Base-by-base conservation (phyloP, 1,140 invertebrate species). In the Cyphomyrmex costatus region DNA sequence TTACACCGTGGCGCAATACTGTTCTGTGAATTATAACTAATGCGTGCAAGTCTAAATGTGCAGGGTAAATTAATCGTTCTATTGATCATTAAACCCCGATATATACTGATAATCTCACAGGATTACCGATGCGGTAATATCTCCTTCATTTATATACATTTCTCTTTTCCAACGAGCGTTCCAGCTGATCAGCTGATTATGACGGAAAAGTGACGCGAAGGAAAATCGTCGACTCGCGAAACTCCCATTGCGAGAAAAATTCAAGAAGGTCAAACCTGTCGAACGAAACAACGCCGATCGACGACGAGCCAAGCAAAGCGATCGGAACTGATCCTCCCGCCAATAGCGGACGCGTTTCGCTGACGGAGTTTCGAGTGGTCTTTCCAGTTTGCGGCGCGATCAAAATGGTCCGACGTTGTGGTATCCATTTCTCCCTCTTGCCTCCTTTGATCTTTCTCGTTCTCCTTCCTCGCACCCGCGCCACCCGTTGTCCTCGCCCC, bases 331-430 rank as follows among this genome's bases (percentile, higher is more conserved):
- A 66, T 56, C 12, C 30, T 30, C 27, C 27, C 56, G 56, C 80
- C 70, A 27, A 85, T 77, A 63, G 42, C 42, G 58, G 27, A 76
- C 53, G 73, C 58, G 63, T 82, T 68, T 68, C 63, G 61, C 63
- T 33, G 51, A 78, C 46, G 63, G 74, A 86, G 63, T 77, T 86
- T 86, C 84, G 84, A 86, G 84, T 70, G 84, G 76, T 86, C 61
- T 86, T 86, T 86, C 84, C 84, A 80, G 84, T 86, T 86, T 82
- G 42, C 84, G 60, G 58, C 49, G 76, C 74, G 63, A 86, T 76
- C 63, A 79, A 86, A 86, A 86, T 68, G 84, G 84, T 74, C 60
- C 5, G 84, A 60, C 76, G 24, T n/a, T n/a, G 46, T 78, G 49
- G 70, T 78, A 53, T 85, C 49, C 42, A 42, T 65, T 78, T 65